These are phyloP conservation scores for Dissostichus mawsoni DNA, from an alignment of 2,113 vertebrate genomes.

Conservation along the genomic window DNA sequence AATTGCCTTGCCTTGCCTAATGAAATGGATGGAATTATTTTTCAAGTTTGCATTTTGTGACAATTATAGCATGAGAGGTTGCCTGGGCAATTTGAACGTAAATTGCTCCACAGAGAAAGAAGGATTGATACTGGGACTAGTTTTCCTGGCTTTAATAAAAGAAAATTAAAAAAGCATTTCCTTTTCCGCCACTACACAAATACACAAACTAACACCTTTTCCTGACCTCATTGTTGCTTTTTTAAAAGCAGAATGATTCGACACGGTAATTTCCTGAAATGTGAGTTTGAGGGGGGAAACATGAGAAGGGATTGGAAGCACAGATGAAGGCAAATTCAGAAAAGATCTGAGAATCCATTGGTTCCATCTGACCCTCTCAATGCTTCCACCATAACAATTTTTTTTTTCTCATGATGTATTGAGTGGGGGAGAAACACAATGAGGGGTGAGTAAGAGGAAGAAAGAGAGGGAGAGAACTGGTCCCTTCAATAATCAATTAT, in stretches of 20 bases:
- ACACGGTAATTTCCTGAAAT: constrained; percentile 21
- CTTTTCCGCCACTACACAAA: background rate
- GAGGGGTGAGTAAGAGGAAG: constrained; percentile 13
- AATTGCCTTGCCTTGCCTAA: too few species aligned
- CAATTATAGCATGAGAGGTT: too few species aligned
- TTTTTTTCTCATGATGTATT: constrained; percentile 56
- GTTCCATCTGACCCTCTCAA: constrained; percentile 43
- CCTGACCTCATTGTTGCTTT: constrained; percentile 14
- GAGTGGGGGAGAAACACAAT: constrained; percentile 4
- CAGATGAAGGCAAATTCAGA: constrained; percentile 11
- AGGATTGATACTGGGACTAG: background rate
- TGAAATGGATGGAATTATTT: too few species aligned
- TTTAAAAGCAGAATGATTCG: constrained; percentile 55
- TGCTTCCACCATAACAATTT: constrained; percentile 36
- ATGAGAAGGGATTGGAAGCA: constrained; percentile 6
- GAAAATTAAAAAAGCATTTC: constrained; percentile 9
- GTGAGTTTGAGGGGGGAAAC: constrained; percentile 7
- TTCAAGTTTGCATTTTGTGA: too few species aligned
- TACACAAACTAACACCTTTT: constrained; percentile 11
- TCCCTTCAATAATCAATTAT: constrained; percentile 80
- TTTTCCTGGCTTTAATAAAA: constrained; percentile 1
- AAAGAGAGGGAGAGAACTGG: constrained; percentile 42
- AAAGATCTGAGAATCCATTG: constrained; percentile 58
- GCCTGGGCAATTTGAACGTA: too few species aligned
- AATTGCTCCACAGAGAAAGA: background rate